Base-by-base conservation (phyloP, 2,888 invertebrate genomes). In the Psylliodes chrysocephalus region DNA sequence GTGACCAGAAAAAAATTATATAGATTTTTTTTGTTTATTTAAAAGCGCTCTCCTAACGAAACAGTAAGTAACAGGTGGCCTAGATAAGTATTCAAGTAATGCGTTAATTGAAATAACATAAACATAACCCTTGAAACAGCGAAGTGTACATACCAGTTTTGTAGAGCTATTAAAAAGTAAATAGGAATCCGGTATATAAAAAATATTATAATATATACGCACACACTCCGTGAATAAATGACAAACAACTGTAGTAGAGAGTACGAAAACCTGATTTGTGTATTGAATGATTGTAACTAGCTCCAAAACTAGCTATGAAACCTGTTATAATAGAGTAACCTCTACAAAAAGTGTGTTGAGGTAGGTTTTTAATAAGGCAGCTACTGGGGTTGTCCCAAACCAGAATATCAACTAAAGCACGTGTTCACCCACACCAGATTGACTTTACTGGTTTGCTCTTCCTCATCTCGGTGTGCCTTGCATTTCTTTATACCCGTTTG, bases 361-460 rank as follows among this genome's bases (percentile, higher is more conserved):
- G 78, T 78, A 78, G 78, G 78, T 76, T 77, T 73, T 72, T 75
- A 77, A 76, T 76, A 76, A 73, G 73, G 72, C 73, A 73, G 71
- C 74, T 75, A 71, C 72, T 75, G 73, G 73, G 76, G 77, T 75
- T 77, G 75, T 75, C 74, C 75, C 73, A 74, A 76, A 78, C 77
- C 77, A 75, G 77, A 77, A 76, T 76, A 74, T 75, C 78, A 74
- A 75, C 73, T 73, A 70, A 64, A 70, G 71, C 68, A 72, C 71
- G 75, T 67, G 71, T 67, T 71, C 73, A 74, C 73, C 74, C 73
- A 75, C 74, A 74, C 73, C 70, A 68, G 66, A 69, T 68, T 56
- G 56, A 56, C 56, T 56, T 46, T 56, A 56, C 46, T 35, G 46
- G 67, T 64, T 70, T 67, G 71, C 71, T 73, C 73, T 71, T 68